Base-by-base conservation (phyloP, 2,797 vertebrate genomes). In the Coccyzus lansbergi region DNA sequence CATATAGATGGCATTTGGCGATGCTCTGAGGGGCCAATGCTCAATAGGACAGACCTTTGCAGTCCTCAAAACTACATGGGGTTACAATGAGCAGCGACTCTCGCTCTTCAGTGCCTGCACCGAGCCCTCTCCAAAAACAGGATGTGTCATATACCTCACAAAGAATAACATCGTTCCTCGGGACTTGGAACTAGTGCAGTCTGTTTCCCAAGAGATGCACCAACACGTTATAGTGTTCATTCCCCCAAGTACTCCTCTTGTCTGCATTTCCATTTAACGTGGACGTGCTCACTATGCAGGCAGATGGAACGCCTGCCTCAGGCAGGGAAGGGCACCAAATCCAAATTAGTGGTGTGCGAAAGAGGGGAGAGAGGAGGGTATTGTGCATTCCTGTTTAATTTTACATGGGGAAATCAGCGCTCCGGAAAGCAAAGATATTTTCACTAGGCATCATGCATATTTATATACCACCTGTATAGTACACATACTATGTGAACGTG, bases 1-100 rank as follows among this genome's bases (percentile, higher is more conserved):
- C 98, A 98, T 98, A 98, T 97, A 98, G 97, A 98, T 98, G 95
- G 75, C 97, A 98, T 98, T 98, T 98, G 98, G 95, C 83, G 90
- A 97, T 81, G 89, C 96, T 97, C 96, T 92, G 94, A 97, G 97
- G 97, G 97, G 96, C 96, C 96, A 96, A 90, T 90, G 94, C 96
- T 96, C 88, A 79, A 65, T 48, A 60, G 79, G 92, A 96, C 95
- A 96, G 94, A 94, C 80, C 96, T 96, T 94, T 62, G 52, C 91
- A 83, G 86, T 33, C 63, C 80, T 70, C 90, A 60, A 88, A 94
- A 94, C 81, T 88, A 95, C 33, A 76, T 58, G 86, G 63, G 79
- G 92, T 84, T 78, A 87, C 87, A 83, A 68, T 7, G 42, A 94
- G 91, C 83, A 67, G 48, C 8, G 84, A 77, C 69, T 81, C 79